A percentile compares a stretch with the other conserved stretches of the same genome.
phyloP scores from a whole-genome alignment of 2,888 invertebrate species.

The Ctenicera cuprea region DNA sequence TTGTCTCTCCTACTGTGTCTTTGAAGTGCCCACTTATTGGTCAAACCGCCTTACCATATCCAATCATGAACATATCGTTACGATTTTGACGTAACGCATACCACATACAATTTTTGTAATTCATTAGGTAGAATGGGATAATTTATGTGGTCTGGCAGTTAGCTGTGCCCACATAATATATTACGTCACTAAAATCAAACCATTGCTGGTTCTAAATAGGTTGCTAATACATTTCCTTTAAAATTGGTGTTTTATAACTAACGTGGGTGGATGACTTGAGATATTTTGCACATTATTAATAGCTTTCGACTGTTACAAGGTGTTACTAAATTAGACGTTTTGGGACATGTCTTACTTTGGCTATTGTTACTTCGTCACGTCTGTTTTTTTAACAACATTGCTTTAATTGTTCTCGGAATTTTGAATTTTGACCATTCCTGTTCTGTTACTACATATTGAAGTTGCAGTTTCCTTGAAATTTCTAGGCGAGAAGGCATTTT shows the following conservation, averaged over 20 bases:
- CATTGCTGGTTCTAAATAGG: slow-evolving; percentile 18
- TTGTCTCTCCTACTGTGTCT: too few relatives aligned
- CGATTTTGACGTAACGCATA: slow-evolving; percentile 23
- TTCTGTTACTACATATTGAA: too few relatives aligned
- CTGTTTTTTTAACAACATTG: neutral
- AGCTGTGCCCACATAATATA: neutral
- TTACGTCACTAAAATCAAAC: slow-evolving; percentile 29
- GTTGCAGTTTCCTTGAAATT: too few relatives aligned
- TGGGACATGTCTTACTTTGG: slow-evolving; percentile 3
- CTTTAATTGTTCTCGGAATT: neutral
- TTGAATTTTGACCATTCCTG: neutral
- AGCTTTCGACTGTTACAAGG: neutral
- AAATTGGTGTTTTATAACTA: slow-evolving; percentile 15
- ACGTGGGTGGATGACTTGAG: slow-evolving; percentile 5
- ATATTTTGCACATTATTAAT: slow-evolving; percentile 4
- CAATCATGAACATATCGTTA: neutral
- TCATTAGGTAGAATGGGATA: slow-evolving; percentile 13
- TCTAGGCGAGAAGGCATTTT: slow-evolving; percentile 8
- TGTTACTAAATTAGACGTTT: neutral
- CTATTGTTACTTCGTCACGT: neutral
- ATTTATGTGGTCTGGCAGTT: slow-evolving; percentile 21
- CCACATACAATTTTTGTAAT: slow-evolving; percentile 26
- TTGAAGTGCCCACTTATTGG: neutral
- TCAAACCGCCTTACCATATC: neutral
- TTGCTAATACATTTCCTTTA: slow-evolving; percentile 28